Conservation (phyloP, 1,140 invertebrate species). For the Lordiphosa mommai region DNA sequence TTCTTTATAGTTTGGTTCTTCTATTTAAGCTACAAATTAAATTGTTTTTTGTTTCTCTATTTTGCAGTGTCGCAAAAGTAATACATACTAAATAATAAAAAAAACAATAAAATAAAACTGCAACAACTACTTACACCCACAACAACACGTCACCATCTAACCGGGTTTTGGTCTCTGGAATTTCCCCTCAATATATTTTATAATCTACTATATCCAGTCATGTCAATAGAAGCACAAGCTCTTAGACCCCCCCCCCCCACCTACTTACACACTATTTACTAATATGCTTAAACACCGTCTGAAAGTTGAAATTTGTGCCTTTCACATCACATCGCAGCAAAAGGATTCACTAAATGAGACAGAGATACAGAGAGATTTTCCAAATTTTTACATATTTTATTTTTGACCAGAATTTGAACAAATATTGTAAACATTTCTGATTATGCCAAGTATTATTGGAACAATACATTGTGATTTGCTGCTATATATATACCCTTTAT, state of each 20-base stretch:
- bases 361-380: slow-evolving; percentile 4
- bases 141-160: slow-evolving; percentile 31
- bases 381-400: slow-evolving; percentile 2
- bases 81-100: slow-evolving; percentile 52
- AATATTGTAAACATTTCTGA: slow-evolving; percentile 1
- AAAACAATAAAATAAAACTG: neutral
- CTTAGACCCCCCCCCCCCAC: slow-evolving; percentile 21
- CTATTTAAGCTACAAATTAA: slow-evolving; percentile 40
- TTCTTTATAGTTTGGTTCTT: neutral
- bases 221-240: slow-evolving; percentile 21
- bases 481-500: slow-evolving; percentile 34
- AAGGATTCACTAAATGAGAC: neutral
- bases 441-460: slow-evolving; percentile 36
- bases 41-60: slow-evolving; percentile 67
- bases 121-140: slow-evolving; percentile 29
- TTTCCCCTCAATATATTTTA: slow-evolving; percentile 14
- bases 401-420: neutral
- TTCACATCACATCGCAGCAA: slow-evolving; percentile 18
- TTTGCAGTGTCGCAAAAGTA: slow-evolving; percentile 77
- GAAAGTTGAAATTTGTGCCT: slow-evolving; percentile 44
- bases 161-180: slow-evolving; percentile 31
- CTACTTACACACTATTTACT: slow-evolving; percentile 12
- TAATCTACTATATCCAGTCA: slow-evolving; percentile 12
- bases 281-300: neutral
- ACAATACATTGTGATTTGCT: slow-evolving; percentile 59